Conservation (phyloP, 2,888 invertebrate genomes). For the Allygus modestus region DNA sequence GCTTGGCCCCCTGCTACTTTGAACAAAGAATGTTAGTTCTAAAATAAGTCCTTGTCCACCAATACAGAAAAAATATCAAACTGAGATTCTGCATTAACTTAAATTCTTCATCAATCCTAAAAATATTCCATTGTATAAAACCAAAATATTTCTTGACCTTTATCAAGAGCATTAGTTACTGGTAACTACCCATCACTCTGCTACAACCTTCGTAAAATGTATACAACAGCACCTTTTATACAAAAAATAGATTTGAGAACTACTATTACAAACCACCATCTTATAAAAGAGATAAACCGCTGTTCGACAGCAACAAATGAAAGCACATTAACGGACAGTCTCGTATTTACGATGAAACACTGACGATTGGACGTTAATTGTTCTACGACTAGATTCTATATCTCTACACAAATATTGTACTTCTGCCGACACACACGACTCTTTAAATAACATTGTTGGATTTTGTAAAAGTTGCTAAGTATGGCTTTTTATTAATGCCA, state of each 20-base stretch:
- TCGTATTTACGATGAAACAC: constrained; percentile 18
- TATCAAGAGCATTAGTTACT: background rate
- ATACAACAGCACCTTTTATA: constrained; percentile 38
- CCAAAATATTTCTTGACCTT: too few relatives aligned
- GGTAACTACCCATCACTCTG: background rate
- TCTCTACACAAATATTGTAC: constrained; percentile 23
- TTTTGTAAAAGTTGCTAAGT: background rate
- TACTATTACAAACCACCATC: constrained; percentile 48
- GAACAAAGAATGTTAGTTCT: too few relatives aligned
- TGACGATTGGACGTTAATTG: constrained; percentile 52
- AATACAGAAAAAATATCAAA: too few relatives aligned
- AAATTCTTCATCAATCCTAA: too few relatives aligned
- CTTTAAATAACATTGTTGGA: background rate
- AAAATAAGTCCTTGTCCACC: too few relatives aligned
- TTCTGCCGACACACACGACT: background rate
- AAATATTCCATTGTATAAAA: too few relatives aligned
- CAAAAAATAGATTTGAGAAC: constrained; percentile 30
- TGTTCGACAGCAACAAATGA: constrained; percentile 12
- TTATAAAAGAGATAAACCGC: constrained; percentile 28
- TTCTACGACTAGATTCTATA: constrained; percentile 51
- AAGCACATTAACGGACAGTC: constrained; percentile 53
- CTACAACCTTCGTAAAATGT: constrained; percentile 41
- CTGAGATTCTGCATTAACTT: too few relatives aligned
- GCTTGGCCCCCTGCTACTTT: too few relatives aligned
- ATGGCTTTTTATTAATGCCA: background rate